Conservation (phyloP, 2,797 vertebrate genomes). For the Urosaurus nigricauda region DNA sequence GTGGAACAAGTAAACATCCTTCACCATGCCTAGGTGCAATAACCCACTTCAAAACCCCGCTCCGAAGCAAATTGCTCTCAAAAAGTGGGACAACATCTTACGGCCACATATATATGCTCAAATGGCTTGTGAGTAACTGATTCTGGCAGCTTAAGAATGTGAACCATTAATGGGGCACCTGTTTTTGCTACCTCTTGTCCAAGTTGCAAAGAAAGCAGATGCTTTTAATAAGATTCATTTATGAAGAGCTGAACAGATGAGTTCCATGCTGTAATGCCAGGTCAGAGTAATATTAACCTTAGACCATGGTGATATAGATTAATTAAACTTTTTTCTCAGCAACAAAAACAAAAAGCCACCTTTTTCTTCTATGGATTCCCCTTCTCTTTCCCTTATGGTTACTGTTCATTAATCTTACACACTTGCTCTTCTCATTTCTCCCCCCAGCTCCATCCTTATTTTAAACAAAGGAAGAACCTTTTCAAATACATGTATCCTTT, state of each 20-base stretch:
- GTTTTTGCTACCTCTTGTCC: not conserved
- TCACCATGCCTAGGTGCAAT: accelerated
- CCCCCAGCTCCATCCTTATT: too few species aligned
- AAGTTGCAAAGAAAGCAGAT: not conserved
- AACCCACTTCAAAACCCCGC: not conserved
- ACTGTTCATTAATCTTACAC: accelerated
- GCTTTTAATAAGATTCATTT: slow-evolving; percentile 16
- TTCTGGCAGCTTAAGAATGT: not conserved
- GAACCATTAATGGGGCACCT: not conserved
- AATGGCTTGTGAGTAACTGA: not conserved
- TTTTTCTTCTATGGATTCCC: not conserved
- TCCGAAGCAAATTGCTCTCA: not conserved
- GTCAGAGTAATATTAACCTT: slow-evolving; percentile 42
- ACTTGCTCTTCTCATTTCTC: slow-evolving; percentile 16
- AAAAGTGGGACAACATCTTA: not conserved
- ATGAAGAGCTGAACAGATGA: not conserved
- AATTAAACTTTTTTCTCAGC: slow-evolving; percentile 5
- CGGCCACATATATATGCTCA: not conserved
- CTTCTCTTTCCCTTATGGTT: slow-evolving; percentile 2
- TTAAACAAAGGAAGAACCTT: not conserved
- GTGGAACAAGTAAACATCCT: not conserved
- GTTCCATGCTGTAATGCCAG: not conserved
- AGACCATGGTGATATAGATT: slow-evolving; percentile 10
- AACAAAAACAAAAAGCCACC: slow-evolving; percentile 3
- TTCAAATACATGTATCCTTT: not conserved